phyloP scores from a whole-genome alignment of 2,113 vertebrate species.

The Onychostruthus taczanowskii region DNA sequence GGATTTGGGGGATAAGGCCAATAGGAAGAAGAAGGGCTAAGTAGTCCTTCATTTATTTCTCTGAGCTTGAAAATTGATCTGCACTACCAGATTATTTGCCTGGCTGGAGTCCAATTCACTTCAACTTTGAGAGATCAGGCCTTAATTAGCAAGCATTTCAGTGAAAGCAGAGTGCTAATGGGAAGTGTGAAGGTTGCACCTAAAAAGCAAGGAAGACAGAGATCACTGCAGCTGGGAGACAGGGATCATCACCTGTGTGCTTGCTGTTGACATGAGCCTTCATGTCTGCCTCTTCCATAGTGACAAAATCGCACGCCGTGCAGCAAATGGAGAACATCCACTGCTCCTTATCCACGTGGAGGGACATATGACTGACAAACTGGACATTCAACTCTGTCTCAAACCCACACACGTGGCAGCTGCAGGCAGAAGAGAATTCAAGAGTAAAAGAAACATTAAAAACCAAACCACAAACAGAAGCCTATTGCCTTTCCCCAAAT shows the following conservation, averaged over 20 bases:
- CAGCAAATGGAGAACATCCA: constrained; percentile 99
- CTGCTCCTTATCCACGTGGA: constrained; percentile 98
- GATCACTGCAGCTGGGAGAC: constrained; percentile 1
- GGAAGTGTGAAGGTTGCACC: constrained; percentile 45
- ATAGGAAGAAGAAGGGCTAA: constrained; percentile 2
- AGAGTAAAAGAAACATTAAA: background rate
- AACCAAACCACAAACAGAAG: background rate
- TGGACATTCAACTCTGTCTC: constrained; percentile 98
- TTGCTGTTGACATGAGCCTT: constrained; percentile 89
- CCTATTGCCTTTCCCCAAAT: background rate
- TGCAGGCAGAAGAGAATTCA: constrained; percentile 53
- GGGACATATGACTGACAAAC: constrained; percentile 99
- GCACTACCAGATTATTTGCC: constrained; percentile 23
- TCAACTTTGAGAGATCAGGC: constrained; percentile 21
- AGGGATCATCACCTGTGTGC: constrained; percentile 83
- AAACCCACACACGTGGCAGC: constrained; percentile 98
- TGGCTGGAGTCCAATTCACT: constrained; percentile 42
- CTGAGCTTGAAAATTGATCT: constrained; percentile 41
- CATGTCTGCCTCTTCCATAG: constrained; percentile 95
- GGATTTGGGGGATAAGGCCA: background rate
- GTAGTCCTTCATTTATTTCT: constrained; percentile 12
- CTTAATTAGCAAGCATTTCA: constrained; percentile 48
- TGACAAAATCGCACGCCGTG: constrained; percentile 91
- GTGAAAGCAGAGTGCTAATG: constrained; percentile 31
- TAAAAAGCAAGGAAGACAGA: constrained; percentile 27